Percentiles rank a stretch among this genome's conserved stretches.
phyloP scores from a whole-genome alignment of 2,888 invertebrate species.

The Lasius platythorax region DNA sequence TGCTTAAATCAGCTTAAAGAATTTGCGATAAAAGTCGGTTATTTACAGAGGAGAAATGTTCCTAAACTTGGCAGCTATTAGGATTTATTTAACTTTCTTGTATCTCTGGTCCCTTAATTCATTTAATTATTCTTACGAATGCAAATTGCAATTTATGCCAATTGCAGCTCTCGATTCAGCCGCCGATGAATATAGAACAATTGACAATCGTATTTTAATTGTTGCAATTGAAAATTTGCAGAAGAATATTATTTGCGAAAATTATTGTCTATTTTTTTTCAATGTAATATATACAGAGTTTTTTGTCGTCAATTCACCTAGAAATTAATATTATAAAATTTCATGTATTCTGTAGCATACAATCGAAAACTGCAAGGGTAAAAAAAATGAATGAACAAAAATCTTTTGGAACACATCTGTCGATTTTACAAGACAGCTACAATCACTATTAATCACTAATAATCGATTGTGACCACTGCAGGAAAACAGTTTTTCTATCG shows the following conservation, averaged over 20 bases:
- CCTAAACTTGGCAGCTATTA: conserved; percentile 47
- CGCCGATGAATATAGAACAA: not conserved
- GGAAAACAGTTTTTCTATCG: not conserved
- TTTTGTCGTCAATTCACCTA: conserved; percentile 25
- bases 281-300: not conserved
- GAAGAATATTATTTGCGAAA: not conserved
- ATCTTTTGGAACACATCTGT: not conserved
- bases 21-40: conserved; percentile 31
- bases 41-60: conserved; percentile 45
- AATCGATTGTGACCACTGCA: not conserved
- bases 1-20: conserved; percentile 27
- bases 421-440: conserved; percentile 11
- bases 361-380: conserved; percentile 8
- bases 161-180: conserved; percentile 10
- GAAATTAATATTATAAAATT: conserved; percentile 17
- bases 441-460: not conserved
- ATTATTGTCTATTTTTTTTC: conserved; percentile 6
- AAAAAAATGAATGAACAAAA: not conserved
- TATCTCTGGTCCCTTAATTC: not conserved
- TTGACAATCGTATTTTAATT: not conserved
- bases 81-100: conserved; percentile 7
- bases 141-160: not conserved
- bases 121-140: conserved; percentile 19
- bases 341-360: not conserved
- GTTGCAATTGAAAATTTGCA: conserved; percentile 8